Conservation (phyloP, 2,113 vertebrate species). For the Dolichallabes microphthalmus region DNA sequence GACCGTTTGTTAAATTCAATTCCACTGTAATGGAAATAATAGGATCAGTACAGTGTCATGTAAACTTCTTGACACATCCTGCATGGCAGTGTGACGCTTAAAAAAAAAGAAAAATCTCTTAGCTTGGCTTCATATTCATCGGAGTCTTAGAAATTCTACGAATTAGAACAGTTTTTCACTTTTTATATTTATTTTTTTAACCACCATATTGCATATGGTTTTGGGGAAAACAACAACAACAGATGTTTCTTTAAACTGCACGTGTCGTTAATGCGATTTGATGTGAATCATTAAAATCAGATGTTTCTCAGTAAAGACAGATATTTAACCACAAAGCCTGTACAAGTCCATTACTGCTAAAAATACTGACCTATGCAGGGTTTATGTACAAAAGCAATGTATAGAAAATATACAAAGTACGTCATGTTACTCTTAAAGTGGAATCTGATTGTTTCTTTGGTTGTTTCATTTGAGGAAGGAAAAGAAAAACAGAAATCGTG, state of each 20-base stretch:
- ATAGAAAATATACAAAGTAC: neutral
- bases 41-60: too few relatives aligned
- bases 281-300: neutral
- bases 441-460: constrained; percentile 23
- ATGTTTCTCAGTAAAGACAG: neutral
- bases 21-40: too few relatives aligned
- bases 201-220: neutral
- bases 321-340: neutral
- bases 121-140: too few relatives aligned
- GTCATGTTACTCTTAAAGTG: neutral
- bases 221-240: neutral
- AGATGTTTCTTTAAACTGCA: neutral
- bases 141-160: too few relatives aligned
- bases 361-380: neutral
- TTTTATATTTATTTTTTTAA: neutral
- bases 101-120: too few relatives aligned
- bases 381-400: neutral
- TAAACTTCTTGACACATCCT: too few relatives aligned
- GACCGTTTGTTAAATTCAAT: too few relatives aligned
- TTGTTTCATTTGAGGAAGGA: constrained; percentile 38
- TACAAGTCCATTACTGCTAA: neutral
- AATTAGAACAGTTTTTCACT: too few relatives aligned
- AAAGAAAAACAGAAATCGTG: neutral
- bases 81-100: too few relatives aligned
- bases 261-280: neutral